Conservation (phyloP, 53 echinoderm and acorn worm genomes). For the Apostichopus leukothele region DNA sequence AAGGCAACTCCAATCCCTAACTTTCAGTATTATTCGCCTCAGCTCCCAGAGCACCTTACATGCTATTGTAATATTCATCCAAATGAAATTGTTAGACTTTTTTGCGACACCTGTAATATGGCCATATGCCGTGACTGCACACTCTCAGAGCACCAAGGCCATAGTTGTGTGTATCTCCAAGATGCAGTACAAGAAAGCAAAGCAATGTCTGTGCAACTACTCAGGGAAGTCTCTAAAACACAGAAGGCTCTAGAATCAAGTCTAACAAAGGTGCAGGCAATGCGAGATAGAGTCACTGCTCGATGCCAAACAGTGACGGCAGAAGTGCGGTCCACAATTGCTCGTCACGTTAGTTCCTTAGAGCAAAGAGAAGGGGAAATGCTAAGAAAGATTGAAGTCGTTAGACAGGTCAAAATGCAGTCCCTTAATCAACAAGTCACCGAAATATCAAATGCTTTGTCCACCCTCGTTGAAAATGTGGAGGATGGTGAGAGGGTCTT, state of each 20-base stretch:
- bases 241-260: constrained; percentile 84
- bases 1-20: constrained; percentile 49
- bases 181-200: constrained; percentile 98
- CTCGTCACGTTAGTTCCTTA: constrained; percentile 81
- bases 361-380: constrained; percentile 94
- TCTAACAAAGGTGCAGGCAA: constrained; percentile 71
- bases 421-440: constrained; percentile 85
- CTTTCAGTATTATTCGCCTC: constrained; percentile 54
- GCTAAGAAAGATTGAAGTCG: constrained; percentile 86
- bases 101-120: constrained; percentile 91
- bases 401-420: constrained; percentile 90
- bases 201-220: constrained; percentile 72
- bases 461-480: constrained; percentile 70
- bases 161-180: constrained; percentile 94
- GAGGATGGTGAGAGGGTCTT: constrained; percentile 83
- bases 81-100: constrained; percentile 87
- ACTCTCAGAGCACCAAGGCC: constrained; percentile 93
- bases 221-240: constrained; percentile 83
- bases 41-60: constrained; percentile 72
- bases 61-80: constrained; percentile 89
- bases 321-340: constrained; percentile 86
- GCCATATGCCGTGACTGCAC: constrained; percentile 98
- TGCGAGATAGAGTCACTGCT: constrained; percentile 88
- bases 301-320: constrained; percentile 80
- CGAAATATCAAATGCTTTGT: constrained; percentile 84